These are phyloP conservation scores for Xiphias gladius DNA, from an alignment of 2,113 vertebrate species.

Conservation along the genomic window DNA sequence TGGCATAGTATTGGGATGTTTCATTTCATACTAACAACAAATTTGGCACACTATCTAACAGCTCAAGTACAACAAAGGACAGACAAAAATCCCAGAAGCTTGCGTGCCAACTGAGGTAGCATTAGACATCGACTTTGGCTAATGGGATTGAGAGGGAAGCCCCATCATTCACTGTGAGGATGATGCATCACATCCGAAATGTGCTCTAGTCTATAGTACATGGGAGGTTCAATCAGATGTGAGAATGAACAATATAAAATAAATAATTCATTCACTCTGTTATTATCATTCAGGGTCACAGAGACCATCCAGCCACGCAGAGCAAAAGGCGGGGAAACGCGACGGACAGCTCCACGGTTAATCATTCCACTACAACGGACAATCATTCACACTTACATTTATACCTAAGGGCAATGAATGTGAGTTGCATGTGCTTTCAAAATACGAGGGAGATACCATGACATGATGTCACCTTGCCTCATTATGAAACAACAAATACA, in stretches of 20 bases:
- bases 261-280: slow-evolving; percentile 68
- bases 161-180: slow-evolving; percentile 46
- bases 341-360: slow-evolving; percentile 52
- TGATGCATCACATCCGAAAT: slow-evolving; percentile 45
- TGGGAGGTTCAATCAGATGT: slow-evolving; percentile 55
- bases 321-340: slow-evolving; percentile 53
- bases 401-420: slow-evolving; percentile 43
- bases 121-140: slow-evolving; percentile 15
- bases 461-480: slow-evolving; percentile 32
- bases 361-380: slow-evolving; percentile 58
- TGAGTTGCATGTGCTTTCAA: slow-evolving; percentile 38
- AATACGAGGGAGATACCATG: slow-evolving; percentile 6
- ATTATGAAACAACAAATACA: slow-evolving; percentile 10
- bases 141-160: slow-evolving; percentile 40
- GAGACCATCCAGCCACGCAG: slow-evolving; percentile 50
- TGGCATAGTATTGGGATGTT: slow-evolving; percentile 18
- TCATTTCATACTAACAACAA: slow-evolving; percentile 17
- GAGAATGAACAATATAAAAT: slow-evolving; percentile 67
- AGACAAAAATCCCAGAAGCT: slow-evolving; percentile 12
- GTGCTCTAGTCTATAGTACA: background rate
- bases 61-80: slow-evolving; percentile 22
- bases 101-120: background rate
- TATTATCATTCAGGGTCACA: slow-evolving; percentile 76
- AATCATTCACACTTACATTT: slow-evolving; percentile 64
- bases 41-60: background rate